Conservation (phyloP, 1,140 invertebrate species). For the Cyclargus thomasi region DNA sequence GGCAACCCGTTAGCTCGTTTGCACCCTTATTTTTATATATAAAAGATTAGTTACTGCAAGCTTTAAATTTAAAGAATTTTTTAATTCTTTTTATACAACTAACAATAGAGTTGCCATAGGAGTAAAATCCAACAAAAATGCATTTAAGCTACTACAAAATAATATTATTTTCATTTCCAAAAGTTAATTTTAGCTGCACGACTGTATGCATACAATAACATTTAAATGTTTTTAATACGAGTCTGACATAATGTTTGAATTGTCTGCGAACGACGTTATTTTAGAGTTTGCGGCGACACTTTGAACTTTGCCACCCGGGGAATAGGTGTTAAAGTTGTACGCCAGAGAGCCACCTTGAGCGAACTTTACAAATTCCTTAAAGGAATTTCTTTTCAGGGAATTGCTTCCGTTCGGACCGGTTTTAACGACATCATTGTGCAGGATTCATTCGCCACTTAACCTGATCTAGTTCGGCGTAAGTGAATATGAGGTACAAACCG, state of each 20-base stretch:
- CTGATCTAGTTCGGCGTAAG: constrained; percentile 9
- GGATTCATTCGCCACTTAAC: constrained; percentile 27
- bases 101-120: too few relatives aligned
- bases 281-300: not conserved
- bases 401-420: constrained; percentile 39
- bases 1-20: too few relatives aligned
- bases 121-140: not conserved
- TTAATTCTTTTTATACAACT: too few relatives aligned
- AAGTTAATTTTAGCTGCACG: not conserved
- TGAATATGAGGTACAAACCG: constrained; percentile 14
- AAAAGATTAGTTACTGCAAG: too few relatives aligned
- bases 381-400: constrained; percentile 40
- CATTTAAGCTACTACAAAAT: not conserved
- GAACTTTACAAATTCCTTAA: constrained; percentile 33
- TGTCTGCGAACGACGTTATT: not conserved
- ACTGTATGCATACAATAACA: not conserved
- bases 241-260: constrained; percentile 5
- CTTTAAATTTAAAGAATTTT: too few relatives aligned
- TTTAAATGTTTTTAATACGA: constrained; percentile 6
- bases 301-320: not conserved
- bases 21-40: too few relatives aligned
- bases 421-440: constrained; percentile 45
- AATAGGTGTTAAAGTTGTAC: constrained; percentile 10
- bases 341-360: constrained; percentile 9
- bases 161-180: not conserved